Conservation (phyloP, 2,113 vertebrate genomes). For the Paedocypris sp. region DNA sequence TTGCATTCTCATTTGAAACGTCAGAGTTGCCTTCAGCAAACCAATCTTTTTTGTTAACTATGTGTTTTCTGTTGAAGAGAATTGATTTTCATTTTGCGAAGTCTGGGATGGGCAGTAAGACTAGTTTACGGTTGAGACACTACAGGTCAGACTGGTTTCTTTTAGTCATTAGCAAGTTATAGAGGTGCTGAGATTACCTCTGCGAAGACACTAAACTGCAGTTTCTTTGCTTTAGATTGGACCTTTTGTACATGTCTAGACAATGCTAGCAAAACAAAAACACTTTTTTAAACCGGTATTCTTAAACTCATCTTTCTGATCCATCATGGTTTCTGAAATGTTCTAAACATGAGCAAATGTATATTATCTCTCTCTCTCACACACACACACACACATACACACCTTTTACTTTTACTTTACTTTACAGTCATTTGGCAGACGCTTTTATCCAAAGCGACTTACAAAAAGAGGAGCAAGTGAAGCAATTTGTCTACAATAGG, state of each 20-base stretch:
- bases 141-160: conserved; percentile 33
- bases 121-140: conserved; percentile 1
- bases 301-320: neutral
- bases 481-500: too few species aligned
- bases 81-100: conserved; percentile 24
- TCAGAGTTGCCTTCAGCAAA: too few species aligned
- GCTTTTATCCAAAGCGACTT: too few species aligned
- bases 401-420: too few species aligned
- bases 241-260: neutral
- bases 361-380: too few species aligned
- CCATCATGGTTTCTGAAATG: neutral
- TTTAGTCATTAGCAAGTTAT: conserved; percentile 5
- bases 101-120: conserved; percentile 16
- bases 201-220: neutral
- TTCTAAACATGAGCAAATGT: too few species aligned
- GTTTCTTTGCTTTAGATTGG: neutral
- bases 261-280: too few species aligned
- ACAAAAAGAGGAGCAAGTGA: too few species aligned
- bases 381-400: too few species aligned
- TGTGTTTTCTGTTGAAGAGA: neutral
- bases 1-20: too few species aligned
- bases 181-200: conserved; percentile 2
- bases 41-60: too few species aligned
- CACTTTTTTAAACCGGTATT: neutral
- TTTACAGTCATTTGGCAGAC: too few species aligned